Conservation (phyloP, 92 coral and sea anemone species). For the Actinostola sp. region DNA sequence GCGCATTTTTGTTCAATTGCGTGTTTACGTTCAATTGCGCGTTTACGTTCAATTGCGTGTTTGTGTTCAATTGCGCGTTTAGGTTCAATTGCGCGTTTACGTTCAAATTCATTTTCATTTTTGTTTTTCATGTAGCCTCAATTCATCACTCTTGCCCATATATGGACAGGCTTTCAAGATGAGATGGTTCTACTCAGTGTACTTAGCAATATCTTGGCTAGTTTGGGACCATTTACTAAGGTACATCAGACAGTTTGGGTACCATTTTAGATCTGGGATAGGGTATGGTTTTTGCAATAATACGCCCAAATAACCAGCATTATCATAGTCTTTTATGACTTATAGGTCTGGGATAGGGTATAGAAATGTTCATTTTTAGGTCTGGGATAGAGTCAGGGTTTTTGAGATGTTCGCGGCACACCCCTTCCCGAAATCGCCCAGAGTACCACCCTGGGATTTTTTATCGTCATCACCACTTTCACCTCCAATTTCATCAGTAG, state of each 20-base stretch:
- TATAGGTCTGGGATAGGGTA: background rate
- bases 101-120: background rate
- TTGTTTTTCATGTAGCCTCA: conserved; percentile 69
- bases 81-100: background rate
- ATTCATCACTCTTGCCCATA: conserved; percentile 91
- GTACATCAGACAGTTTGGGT: too few relatives aligned
- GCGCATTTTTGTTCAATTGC: too few relatives aligned
- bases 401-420: too few relatives aligned
- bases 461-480: too few relatives aligned
- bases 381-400: too few relatives aligned
- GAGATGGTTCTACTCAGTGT: conserved; percentile 99
- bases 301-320: background rate
- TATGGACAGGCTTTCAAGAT: conserved; percentile 99
- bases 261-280: too few relatives aligned
- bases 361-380: background rate
- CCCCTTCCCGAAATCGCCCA: too few relatives aligned
- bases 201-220: conserved; percentile 93
- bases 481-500: too few relatives aligned
- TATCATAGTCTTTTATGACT: background rate
- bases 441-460: too few relatives aligned
- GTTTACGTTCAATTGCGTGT: background rate
- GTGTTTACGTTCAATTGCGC: too few relatives aligned
- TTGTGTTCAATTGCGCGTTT: too few relatives aligned
- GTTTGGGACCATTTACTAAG: conserved; percentile 94
- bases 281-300: background rate